Evolutionary conservation across 2,113 vertebrate genomes (phyloP).

Genomic region (Cochlearius cochlearius): DNA sequence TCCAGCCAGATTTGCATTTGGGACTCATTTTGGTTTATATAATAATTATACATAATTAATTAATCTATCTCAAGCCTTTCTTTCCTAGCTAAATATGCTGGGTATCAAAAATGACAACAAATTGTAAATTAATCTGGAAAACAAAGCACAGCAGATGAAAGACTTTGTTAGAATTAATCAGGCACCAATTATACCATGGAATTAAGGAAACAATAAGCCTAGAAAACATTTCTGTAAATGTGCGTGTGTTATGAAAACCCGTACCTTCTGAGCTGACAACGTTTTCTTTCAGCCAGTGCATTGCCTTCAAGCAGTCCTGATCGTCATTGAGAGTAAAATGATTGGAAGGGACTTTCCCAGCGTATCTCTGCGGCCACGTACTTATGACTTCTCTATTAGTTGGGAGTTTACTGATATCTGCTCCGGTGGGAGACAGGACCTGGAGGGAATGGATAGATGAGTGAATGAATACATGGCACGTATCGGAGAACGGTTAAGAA

Average conservation of each 20-base stretch:
- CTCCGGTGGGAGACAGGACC: conserved; percentile 71
- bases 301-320: conserved; percentile 69
- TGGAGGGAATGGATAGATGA: neutral
- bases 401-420: conserved; percentile 45
- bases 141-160: conserved; percentile 92
- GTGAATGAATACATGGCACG: neutral
- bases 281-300: conserved; percentile 70
- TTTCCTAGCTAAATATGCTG: conserved; percentile 68
- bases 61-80: conserved; percentile 88
- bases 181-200: conserved; percentile 84
- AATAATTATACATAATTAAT: conserved; percentile 95
- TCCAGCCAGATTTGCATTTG: conserved; percentile 88
- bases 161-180: conserved; percentile 92
- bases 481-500: neutral
- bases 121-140: conserved; percentile 93
- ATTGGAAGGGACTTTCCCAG: conserved; percentile 77
- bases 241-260: conserved; percentile 28
- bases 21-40: conserved; percentile 86
- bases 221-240: conserved; percentile 53
- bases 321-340: conserved; percentile 82
- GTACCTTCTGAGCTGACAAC: conserved; percentile 75
- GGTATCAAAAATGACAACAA: conserved; percentile 88
- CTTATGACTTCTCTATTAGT: conserved; percentile 54
- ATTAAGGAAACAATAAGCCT: conserved; percentile 85
- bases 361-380: conserved; percentile 38